Base-by-base conservation (phyloP, 2,113 vertebrate genomes). In the Chionis minor region DNA sequence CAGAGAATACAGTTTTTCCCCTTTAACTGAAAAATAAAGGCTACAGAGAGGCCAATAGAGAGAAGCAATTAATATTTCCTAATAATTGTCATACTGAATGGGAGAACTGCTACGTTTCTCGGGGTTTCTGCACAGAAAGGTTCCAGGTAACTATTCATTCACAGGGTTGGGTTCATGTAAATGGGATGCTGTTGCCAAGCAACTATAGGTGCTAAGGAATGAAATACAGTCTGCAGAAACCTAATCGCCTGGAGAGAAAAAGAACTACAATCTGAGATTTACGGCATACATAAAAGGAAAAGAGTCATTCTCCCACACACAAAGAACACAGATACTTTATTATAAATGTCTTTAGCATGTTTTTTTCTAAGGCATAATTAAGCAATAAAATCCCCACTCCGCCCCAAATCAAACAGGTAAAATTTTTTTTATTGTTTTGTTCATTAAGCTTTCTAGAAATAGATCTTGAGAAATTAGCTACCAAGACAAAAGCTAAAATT, bases 141-240 rank as follows among this genome's bases (percentile, higher is more conserved):
- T 94, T 93, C 93, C 94, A 97, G 96, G 96, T 97, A 94, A 74
- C 91, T 66, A 92, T 90, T 95, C 95, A 94, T 95, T 94, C 95
- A 78, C 7, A 0, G 81, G 92, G 93, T 65, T 91, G 93, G 96
- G 85, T 79, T 96, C 97, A 94, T 94, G 90, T 94, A 97, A 97
- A 97, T 94, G 16, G 16, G 96, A 91, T 93, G 91, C 91, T 94
- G 95, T 96, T 95, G 95, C 97, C 96, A 97, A 96, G 96, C 96
- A 97, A 97, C 97, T 92, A 74, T 92, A 96, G 96, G 95, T 97
- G 91, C 97, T 96, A 97, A 96, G 90, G 93, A 96, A 96, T 97
- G 95, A 97, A 97, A 97, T 94, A 96, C 92, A 96, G 94, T 81
- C 93, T 94, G 86, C 86, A 96, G 92, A 97, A 95, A 95, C 95